phyloP scores from a whole-genome alignment of 92 coral and sea anemone species.

The Isaurus tuberculatus region DNA sequence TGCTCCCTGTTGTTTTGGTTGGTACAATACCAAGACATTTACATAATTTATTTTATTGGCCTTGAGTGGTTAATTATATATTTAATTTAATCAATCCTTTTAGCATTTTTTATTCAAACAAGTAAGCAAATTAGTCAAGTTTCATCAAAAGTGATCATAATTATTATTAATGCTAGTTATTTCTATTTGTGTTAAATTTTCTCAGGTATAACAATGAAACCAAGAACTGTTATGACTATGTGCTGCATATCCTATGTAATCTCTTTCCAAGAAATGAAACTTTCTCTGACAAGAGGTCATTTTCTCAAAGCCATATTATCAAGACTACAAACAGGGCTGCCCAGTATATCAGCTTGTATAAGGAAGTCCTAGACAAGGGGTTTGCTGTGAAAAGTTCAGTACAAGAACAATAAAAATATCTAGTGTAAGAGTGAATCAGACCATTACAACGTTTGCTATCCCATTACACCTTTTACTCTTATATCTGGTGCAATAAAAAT shows the following conservation, averaged over 20 bases:
- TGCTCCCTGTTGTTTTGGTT: too few relatives aligned
- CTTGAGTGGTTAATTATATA: too few relatives aligned
- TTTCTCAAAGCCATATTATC: slow-evolving; percentile 30
- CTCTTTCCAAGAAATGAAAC: slow-evolving; percentile 1
- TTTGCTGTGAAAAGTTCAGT: slow-evolving; percentile 9
- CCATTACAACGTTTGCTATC: too few relatives aligned
- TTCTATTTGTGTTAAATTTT: background rate
- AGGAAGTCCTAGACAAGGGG: slow-evolving; percentile 45
- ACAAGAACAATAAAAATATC: background rate
- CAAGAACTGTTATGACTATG: slow-evolving; percentile 59
- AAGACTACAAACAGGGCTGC: slow-evolving; percentile 60
- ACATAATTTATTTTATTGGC: too few relatives aligned
- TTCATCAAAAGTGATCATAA: background rate
- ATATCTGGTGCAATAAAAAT: too few relatives aligned
- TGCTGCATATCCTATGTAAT: slow-evolving; percentile 23
- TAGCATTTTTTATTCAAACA: too few relatives aligned
- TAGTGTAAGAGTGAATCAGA: too few relatives aligned
- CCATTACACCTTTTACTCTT: too few relatives aligned
- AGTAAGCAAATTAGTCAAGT: background rate
- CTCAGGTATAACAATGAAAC: slow-evolving; percentile 38
- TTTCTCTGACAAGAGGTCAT: slow-evolving; percentile 46
- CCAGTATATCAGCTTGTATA: slow-evolving; percentile 55
- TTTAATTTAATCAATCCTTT: too few relatives aligned
- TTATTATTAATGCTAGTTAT: background rate
- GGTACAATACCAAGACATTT: too few relatives aligned